Evolutionary conservation across 2,888 invertebrate species (phyloP).

Genomic region (Agapostemon virescens): DNA sequence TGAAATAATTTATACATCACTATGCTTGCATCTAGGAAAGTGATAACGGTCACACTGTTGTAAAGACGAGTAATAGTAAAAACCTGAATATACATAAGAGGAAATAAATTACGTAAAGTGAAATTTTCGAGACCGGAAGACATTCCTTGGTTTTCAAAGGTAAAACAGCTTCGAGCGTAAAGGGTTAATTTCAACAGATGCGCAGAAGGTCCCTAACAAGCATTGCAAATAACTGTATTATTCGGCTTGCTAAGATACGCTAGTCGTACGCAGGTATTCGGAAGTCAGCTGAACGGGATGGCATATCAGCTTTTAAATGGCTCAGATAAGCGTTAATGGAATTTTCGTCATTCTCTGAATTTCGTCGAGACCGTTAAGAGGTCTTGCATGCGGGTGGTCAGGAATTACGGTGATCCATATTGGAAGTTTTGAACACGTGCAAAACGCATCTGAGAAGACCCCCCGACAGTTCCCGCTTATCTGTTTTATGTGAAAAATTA

Average conservation of each 20-base stretch:
- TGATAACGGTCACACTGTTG: no score
- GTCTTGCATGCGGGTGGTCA: slow-evolving; percentile 35
- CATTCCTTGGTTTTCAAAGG: no score
- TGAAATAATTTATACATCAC: no score
- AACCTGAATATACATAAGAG: no score
- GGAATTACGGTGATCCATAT: slow-evolving; percentile 19
- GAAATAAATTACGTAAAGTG: no score
- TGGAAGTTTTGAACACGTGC: slow-evolving; percentile 24
- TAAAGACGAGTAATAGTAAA: no score
- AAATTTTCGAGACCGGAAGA: no score
- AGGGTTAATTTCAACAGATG: neutral
- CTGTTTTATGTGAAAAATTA: slow-evolving; percentile 37
- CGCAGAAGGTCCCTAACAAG: neutral
- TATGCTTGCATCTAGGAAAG: no score
- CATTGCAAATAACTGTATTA: slow-evolving; percentile 11
- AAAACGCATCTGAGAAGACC: neutral
- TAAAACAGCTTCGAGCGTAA: no score
- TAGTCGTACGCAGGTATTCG: slow-evolving; percentile 33
- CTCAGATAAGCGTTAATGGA: slow-evolving; percentile 60
- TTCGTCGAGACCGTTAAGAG: slow-evolving; percentile 27
- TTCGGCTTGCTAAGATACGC: neutral
- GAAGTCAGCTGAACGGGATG: slow-evolving; percentile 27
- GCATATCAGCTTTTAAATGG: slow-evolving; percentile 50
- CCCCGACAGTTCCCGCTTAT: slow-evolving; percentile 2
- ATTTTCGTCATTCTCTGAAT: slow-evolving; percentile 48